Evolutionary conservation across 2,113 vertebrate genomes (phyloP).

Genomic region (Cairina moschata): DNA sequence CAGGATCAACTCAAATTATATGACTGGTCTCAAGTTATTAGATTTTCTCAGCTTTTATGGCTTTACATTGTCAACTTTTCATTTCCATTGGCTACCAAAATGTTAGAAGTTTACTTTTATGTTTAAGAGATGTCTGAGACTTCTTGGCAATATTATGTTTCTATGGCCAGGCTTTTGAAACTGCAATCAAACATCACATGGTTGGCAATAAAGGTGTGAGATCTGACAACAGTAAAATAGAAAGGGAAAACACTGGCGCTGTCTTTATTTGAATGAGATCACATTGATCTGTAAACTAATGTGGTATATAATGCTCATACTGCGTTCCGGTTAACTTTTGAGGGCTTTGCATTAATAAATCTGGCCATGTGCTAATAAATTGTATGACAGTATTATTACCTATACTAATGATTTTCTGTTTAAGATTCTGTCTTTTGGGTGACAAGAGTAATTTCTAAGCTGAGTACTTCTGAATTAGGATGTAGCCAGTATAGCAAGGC

Average conservation of each 20-base stretch:
- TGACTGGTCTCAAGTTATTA: neutral
- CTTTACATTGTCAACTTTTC: neutral
- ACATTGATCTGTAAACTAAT: neutral
- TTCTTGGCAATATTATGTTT: neutral
- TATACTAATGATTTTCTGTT: constrained; percentile 7
- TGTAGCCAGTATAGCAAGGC: neutral
- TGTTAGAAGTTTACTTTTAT: neutral
- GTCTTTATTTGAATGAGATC: neutral
- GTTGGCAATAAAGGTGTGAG: constrained; percentile 2
- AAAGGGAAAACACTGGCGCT: neutral
- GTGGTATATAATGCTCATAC: neutral
- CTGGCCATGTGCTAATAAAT: neutral
- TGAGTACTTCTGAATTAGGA: neutral
- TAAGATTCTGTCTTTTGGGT: neutral
- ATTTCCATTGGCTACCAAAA: neutral
- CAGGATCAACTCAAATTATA: neutral
- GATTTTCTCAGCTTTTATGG: neutral
- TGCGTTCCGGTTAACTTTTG: constrained; percentile 7
- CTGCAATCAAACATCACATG: neutral
- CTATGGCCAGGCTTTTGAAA: neutral
- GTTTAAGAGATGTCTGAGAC: neutral
- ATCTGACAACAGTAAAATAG: neutral
- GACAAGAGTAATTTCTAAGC: neutral
- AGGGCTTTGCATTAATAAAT: constrained; percentile 29
- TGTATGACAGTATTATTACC: neutral